These are phyloP conservation scores for Choloepus didactylus DNA, from an alignment of 2,797 vertebrate genomes.

Conservation along the genomic window DNA sequence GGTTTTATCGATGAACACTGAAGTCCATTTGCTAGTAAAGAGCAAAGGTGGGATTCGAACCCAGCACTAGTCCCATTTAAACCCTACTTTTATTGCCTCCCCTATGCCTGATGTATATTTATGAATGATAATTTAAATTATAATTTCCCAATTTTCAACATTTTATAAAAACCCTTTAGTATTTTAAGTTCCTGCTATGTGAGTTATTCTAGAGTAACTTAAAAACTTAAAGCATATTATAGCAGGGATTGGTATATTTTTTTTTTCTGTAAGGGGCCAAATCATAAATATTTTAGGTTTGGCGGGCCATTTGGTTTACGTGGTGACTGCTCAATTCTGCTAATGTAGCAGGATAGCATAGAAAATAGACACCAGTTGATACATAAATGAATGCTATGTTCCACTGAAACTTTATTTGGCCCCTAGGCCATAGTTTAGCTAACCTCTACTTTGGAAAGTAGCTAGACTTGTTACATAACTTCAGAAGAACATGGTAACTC, in stretches of 20 bases:
- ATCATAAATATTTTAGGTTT: neutral
- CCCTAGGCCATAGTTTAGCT: neutral
- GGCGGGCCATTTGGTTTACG: neutral
- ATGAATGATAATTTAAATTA: neutral
- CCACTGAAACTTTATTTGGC: neutral
- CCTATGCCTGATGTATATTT: neutral
- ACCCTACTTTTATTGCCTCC: neutral
- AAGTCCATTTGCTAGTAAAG: neutral
- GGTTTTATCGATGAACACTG: neutral
- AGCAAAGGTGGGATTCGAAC: neutral
- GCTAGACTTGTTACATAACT: neutral
- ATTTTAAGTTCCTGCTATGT: neutral
- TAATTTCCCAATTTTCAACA: neutral
- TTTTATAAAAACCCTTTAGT: neutral
- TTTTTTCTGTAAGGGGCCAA: neutral
- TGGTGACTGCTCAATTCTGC: neutral
- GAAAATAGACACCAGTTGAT: neutral
- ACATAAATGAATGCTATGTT: neutral
- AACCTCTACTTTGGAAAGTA: neutral
- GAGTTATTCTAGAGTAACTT: neutral
- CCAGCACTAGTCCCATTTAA: neutral
- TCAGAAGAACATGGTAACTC: neutral
- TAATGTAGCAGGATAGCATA: neutral
- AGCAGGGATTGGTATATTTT: neutral
- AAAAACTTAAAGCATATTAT: neutral